Evolutionary conservation across 2,113 vertebrate genomes (phyloP), one percentile per base, ranked within the genome.

Genomic region (Sterrhoptilus dennistouni): DNA sequence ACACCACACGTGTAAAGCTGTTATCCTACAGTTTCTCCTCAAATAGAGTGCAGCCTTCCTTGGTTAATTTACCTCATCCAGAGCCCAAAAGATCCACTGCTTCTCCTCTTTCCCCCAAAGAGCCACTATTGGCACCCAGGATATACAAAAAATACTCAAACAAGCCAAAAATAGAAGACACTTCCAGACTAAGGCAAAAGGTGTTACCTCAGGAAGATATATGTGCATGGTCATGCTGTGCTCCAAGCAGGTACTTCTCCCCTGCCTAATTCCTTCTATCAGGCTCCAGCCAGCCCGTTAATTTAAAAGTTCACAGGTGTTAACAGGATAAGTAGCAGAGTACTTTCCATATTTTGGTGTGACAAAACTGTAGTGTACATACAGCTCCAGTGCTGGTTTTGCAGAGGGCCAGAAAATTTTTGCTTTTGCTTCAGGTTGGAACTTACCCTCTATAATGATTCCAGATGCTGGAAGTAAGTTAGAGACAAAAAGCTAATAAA

Each of bases 201-300:
- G 3, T 49, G 54, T 86, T 68, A 80, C n/a, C 57, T 72, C 5
- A 10, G 5, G 23, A 56, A 71, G 49, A 52, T 25, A 29, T 78
- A 17, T 0, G 0, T 8, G 4, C 6, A 1, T 8, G 7, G 8
- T 23, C 23, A 1, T 4, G 1, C 63, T 11, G 8, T 5, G 4
- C 50, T 63, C 35, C 24, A 25, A 35, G 22, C 61, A 50, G 3
- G 27, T 18, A 12, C 38, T 80, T 31, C 15, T 70, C 47, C 25
- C 6, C 29, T 29, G 9, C 38, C 42, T 42, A 23, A 71, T 21
- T 68, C 38, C 61, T 56, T 38, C 61, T 54, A 28, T 11, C n/a
- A n/a, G 53, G 49, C 52, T 75, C 42, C 52, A 60, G 27, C 4
- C 47, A 45, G 29, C 40, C 36, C 20, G 10, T 68, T 70, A 64